Conservation (phyloP, 2,888 invertebrate genomes). For the Tyria jacobaeae region DNA sequence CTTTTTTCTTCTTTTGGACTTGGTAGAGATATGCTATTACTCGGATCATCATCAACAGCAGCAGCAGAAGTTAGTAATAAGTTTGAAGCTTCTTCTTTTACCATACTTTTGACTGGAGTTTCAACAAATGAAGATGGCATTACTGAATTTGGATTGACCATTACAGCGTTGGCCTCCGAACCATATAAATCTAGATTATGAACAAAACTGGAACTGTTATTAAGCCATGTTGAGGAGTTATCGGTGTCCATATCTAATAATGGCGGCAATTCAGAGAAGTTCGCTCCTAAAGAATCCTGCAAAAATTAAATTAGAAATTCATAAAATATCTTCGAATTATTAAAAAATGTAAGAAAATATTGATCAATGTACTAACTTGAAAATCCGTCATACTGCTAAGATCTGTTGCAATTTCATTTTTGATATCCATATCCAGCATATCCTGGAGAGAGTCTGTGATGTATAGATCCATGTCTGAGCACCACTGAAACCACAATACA, state of each 20-base stretch:
- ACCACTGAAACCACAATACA: constrained; percentile 74
- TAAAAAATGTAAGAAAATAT: background rate
- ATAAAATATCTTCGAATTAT: background rate
- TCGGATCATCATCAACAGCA: constrained; percentile 66
- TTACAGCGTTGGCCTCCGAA: constrained; percentile 91
- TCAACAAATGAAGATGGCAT: constrained; percentile 91
- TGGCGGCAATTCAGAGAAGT: constrained; percentile 88
- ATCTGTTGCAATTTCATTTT: constrained; percentile 93
- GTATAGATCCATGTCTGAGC: constrained; percentile 88
- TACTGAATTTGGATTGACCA: constrained; percentile 96
- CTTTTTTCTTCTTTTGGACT: constrained; percentile 90
- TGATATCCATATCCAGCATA: constrained; percentile 96
- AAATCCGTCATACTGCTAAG: constrained; percentile 91
- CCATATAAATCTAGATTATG: constrained; percentile 90
- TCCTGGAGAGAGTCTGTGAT: constrained; percentile 93
- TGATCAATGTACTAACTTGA: constrained; percentile 68
- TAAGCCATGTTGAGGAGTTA: constrained; percentile 87
- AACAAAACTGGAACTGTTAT: constrained; percentile 88
- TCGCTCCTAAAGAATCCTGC: constrained; percentile 87
- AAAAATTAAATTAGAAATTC: constrained; percentile 39
- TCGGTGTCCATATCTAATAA: constrained; percentile 89
- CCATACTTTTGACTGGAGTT: constrained; percentile 78
- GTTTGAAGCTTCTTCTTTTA: constrained; percentile 82
- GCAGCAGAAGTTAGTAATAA: constrained; percentile 79
- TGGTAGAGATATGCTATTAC: constrained; percentile 78